Evolutionary conservation across 2,113 vertebrate genomes (phyloP), one percentile per base, ranked within the genome.

Genomic region (Marmota flaviventris): DNA sequence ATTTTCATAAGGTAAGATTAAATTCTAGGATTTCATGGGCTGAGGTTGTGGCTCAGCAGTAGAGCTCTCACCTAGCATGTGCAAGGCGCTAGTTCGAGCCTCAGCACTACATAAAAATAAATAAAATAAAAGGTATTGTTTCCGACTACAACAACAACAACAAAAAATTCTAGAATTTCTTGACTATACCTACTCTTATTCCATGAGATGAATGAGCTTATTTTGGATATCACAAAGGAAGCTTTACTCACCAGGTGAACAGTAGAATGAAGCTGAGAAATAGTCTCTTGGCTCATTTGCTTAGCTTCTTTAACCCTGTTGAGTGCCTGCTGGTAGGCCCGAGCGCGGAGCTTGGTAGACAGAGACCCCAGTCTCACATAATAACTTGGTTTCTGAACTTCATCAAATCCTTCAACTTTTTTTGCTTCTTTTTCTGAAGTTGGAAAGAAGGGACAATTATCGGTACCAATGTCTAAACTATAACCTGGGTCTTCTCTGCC

Each of bases 241-340:
- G 16, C 13, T 39, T 16, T 53, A 98, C 99, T 98, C 98, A 99
- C 99, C 99, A 99, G 96, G 96, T 98, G 99, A 75, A 99, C 98
- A 27, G 99, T 99, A 65, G 98, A 97, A 96, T 99, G 98, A 0
- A 99, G 99, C 94, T 99, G 99, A 73, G 98, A 98, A 95, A 99
- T 99, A 53, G 99, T 99, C 39, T 99, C 99, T 95, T 99, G 98
- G 97, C 99, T 99, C 96, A 97, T 99, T 77, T 98, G 98, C 96
- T 99, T 99, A 53, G 99, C 98, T 51, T 99, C 99, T 73, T 45
- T 97, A 51, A 99, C 98, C 93, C 97, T 99, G 78, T 84, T 98
- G 90, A 99, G 65, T 27, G 99, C 99, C 98, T 99, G 99, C 8
- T 98, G 97, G 96, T 98, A 99, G 95, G 98, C 99, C 96, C 99